Evolutionary conservation across 2,113 vertebrate species (phyloP), one percentile per base, ranked within the genome.

Genomic region (Phylloscopus trochilus): DNA sequence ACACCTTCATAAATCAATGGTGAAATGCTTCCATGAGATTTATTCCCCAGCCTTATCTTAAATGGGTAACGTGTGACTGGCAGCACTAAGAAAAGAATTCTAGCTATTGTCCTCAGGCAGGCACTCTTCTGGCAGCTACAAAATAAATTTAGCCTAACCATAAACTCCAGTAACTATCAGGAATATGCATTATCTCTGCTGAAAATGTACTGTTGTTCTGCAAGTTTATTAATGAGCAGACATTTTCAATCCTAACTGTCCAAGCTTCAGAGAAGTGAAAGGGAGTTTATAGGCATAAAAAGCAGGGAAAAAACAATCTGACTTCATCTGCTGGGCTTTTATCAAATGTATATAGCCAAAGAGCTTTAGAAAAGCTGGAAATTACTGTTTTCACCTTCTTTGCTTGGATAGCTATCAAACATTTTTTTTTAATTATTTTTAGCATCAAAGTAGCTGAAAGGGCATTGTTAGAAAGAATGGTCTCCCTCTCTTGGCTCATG

Each of bases 351-450:
- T 73, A 76, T 62, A 87, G 78, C 64, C 84, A 89, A 80, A 90
- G 92, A 88, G 63, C 80, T 87, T 93, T 88, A 96, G 86, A 95
- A 96, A 97, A 97, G 68, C 84, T 96, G 96, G 96, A 97, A 96
- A 97, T 96, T 83, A 81, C 90, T 95, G 95, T 96, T 97, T 97
- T 97, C 94, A 97, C 97, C 95, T 97, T 96, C 88, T 93, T 91
- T 80, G 77, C 81, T 91, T 97, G 95, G 95, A 96, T 52, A 89
- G 63, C 79, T 91, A 96, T 97, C 95, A 97, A 97, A 96, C 77
- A 93, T 96, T 80, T 73, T 96, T 93, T 92, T 97, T 97, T 97
- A 97, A 96, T 73, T 96, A 94, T 92, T 97, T 97, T 97, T 97
- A 97, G 95, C 95, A 97, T 97, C 96, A 97, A 97, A 97, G 95